Evolutionary conservation across 2,113 vertebrate genomes (phyloP), one percentile per base, ranked within the genome.

Genomic region (Corvus hawaiiensis): DNA sequence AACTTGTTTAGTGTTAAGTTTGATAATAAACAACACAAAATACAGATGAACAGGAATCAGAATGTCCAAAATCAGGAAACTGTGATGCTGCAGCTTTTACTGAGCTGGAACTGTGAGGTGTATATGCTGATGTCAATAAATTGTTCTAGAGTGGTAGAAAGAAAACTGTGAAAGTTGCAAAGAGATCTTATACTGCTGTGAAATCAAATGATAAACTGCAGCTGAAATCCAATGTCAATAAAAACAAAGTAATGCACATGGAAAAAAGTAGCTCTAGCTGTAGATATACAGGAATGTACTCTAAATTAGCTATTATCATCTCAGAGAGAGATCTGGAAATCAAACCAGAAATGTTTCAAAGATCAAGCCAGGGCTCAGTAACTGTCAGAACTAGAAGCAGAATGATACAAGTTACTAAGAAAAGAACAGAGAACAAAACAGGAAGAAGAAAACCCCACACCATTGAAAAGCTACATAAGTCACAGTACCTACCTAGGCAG

Each of bases 341-440:
- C 75, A 62, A 87, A 69, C 71, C 63, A 77, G 46, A 69, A 92
- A 66, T 19, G 26, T 90, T 95, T 94, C 78, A 96, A 75, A 80
- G 33, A 94, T 83, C 92, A 90, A 90, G 20, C 46, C 37, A 64
- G 49, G 3, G 3, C 58, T 89, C 67, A 72, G 54, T 41, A 84
- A 52, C n/a, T 85, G 90, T 90, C 92, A 94, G 62, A 71, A 84
- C 1, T 62, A 32, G 81, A 83, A 93, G 20, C 21, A 84, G 64
- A 94, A 90, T 61, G 66, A 89, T 63, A 68, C 15, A 75, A 39
- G 49, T 89, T 83, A 37, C 92, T 76, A 79, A 91, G 82, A 92
- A 90, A 94, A 87, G 87, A 93, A 87, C 24, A 61, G 39, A 78
- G 69, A 94, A 94, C 27, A 80, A 85, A 93, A 68, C 17, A 64